Evolutionary conservation across 2,888 invertebrate genomes (phyloP).

Genomic region (Kuschelorhynchus macadamiae): DNA sequence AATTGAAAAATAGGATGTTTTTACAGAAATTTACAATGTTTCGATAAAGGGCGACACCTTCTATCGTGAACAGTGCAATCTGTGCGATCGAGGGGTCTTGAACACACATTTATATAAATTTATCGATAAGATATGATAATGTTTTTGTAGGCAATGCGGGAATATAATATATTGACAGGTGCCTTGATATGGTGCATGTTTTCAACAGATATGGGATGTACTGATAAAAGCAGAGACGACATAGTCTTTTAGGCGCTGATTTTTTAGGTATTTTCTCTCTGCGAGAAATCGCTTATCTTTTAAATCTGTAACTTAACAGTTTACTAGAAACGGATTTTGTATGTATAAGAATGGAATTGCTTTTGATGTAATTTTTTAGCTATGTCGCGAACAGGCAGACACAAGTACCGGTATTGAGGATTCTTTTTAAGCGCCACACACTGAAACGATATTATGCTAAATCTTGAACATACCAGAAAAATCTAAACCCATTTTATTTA

Average conservation of each 20-base stretch:
- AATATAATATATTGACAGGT: constrained; percentile 56
- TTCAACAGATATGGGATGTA: constrained; percentile 24
- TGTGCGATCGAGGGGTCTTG: constrained; percentile 55
- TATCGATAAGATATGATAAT: constrained; percentile 59
- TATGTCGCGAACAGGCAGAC: too few species aligned
- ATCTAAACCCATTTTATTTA: too few species aligned
- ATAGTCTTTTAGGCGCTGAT: not conserved
- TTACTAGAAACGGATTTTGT: too few species aligned
- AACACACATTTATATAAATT: constrained; percentile 58
- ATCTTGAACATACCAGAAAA: too few species aligned
- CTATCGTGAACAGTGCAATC: constrained; percentile 57
- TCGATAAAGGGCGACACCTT: constrained; percentile 33
- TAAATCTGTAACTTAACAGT: too few species aligned
- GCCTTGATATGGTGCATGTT: constrained; percentile 40
- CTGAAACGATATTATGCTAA: too few species aligned
- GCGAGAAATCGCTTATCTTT: too few species aligned
- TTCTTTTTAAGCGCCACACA: too few species aligned
- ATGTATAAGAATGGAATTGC: too few species aligned
- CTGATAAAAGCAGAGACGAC: constrained; percentile 20
- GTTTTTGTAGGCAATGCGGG: constrained; percentile 39
- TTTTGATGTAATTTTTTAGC: too few species aligned
- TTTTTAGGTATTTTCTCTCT: not conserved
- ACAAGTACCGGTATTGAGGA: too few species aligned
- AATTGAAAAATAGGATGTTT: not conserved
- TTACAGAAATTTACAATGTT: constrained; percentile 15